phyloP scores from a whole-genome alignment of 2,888 invertebrate genomes.

The Achlya flavicornis region DNA sequence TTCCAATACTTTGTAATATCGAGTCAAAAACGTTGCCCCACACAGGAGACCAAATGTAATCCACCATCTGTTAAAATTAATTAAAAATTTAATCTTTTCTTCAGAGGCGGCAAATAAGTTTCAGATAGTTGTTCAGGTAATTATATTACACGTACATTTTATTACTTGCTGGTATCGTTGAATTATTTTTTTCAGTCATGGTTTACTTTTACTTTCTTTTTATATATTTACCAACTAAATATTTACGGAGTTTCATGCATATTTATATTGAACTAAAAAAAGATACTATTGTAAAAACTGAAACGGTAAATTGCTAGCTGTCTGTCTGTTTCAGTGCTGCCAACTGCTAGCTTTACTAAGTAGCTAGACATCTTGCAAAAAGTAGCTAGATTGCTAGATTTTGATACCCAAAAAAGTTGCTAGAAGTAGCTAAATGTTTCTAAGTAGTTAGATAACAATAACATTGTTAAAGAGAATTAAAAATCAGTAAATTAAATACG shows the following conservation, averaged over 20 bases:
- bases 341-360: too few species aligned
- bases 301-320: too few species aligned
- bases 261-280: too few species aligned
- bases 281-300: too few species aligned
- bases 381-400: too few species aligned
- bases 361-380: too few species aligned
- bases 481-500: too few species aligned
- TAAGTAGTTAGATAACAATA: too few species aligned
- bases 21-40: constrained; percentile 87
- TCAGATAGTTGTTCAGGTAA: background rate
- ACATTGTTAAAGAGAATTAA: too few species aligned
- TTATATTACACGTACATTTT: constrained; percentile 28
- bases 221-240: background rate
- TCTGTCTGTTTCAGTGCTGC: too few species aligned
- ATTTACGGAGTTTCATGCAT: background rate
- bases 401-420: too few species aligned
- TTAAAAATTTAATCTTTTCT: background rate
- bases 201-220: background rate
- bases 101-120: background rate
- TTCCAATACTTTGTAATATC: constrained; percentile 94
- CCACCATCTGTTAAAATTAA: constrained; percentile 82
- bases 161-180: constrained; percentile 18
- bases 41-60: constrained; percentile 86
- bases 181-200: constrained; percentile 29
- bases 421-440: too few species aligned